phyloP scores from a whole-genome alignment of 2,797 vertebrate species.

The Vultur gryphus region DNA sequence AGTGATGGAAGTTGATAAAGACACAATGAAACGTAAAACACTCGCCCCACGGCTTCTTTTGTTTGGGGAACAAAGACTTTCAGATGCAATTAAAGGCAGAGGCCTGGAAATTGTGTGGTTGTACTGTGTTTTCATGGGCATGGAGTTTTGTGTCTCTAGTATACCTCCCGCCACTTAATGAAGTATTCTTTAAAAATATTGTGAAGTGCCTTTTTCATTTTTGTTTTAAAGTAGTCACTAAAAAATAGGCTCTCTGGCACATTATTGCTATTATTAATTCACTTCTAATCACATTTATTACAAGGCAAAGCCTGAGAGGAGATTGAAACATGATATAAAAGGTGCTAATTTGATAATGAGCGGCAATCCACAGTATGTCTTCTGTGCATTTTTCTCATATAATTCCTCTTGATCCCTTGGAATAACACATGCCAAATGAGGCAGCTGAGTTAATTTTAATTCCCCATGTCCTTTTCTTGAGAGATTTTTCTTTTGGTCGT shows the following conservation, averaged over 20 bases:
- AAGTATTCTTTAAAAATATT: not conserved
- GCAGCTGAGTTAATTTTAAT: constrained; percentile 2
- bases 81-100: not conserved
- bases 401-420: constrained; percentile 22
- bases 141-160: not conserved
- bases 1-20: constrained; percentile 7
- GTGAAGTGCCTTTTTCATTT: not conserved
- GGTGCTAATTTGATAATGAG: constrained; percentile 1
- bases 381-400: constrained; percentile 8
- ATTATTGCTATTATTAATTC: constrained; percentile 22
- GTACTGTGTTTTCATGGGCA: not conserved
- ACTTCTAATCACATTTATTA: not conserved
- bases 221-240: not conserved
- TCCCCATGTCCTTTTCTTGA: not conserved
- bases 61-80: constrained; percentile 7
- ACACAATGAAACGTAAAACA: not conserved
- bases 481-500: not conserved
- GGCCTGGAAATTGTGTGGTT: not conserved
- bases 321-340: constrained; percentile 25
- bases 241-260: not conserved
- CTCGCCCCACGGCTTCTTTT: not conserved
- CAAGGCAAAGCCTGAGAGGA: not conserved
- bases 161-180: not conserved
- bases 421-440: not conserved
- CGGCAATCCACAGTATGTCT: not conserved